Evolutionary conservation across 2,113 vertebrate genomes (phyloP).

Genomic region (Microtus richardsoni): DNA sequence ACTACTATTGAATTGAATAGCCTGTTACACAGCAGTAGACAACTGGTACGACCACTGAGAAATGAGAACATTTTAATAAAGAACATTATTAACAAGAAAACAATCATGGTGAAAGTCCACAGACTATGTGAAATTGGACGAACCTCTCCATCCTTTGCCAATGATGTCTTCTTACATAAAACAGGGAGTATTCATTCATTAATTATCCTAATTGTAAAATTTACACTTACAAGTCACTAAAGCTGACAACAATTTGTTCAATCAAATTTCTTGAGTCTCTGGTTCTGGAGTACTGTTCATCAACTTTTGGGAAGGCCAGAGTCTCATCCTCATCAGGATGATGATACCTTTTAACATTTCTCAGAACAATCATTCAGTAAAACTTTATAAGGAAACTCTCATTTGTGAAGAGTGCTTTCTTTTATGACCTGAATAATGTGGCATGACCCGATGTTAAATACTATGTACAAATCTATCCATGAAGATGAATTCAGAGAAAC

Average conservation of each 20-base stretch:
- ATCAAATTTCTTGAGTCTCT: not conserved
- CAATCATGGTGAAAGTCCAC: not conserved
- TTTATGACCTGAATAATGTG: not conserved
- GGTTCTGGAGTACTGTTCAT: not conserved
- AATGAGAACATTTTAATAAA: not conserved
- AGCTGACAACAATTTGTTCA: not conserved
- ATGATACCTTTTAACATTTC: not conserved
- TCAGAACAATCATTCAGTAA: conserved; percentile 35
- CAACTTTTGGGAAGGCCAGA: not conserved
- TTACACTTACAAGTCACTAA: not conserved
- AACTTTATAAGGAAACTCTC: not conserved
- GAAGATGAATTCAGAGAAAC: not conserved
- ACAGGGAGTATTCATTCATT: not conserved
- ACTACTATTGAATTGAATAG: not conserved
- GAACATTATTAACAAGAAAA: not conserved
- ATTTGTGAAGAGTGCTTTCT: not conserved
- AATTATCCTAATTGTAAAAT: not conserved
- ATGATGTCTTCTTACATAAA: not conserved
- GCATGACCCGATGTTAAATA: not conserved
- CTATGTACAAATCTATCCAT: not conserved
- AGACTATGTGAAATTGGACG: not conserved
- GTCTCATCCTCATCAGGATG: not conserved
- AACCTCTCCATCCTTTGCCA: not conserved
- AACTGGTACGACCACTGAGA: not conserved
- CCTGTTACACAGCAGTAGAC: not conserved